Conservation (phyloP, 1,140 invertebrate genomes). For the Drosophila pseudoobscura region DNA sequence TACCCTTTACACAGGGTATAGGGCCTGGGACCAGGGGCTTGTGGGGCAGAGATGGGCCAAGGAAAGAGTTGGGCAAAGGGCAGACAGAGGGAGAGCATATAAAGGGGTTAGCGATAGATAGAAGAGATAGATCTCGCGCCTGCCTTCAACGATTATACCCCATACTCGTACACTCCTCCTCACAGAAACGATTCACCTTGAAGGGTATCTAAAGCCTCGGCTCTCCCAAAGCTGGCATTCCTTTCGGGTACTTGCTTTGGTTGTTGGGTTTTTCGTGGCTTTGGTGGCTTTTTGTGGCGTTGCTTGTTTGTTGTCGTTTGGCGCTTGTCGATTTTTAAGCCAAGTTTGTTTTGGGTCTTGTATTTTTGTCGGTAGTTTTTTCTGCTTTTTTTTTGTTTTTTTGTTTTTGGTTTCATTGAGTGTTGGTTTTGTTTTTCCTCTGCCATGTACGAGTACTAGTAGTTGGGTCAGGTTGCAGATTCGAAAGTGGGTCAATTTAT, state of each 20-base stretch:
- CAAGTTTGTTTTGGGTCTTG: slow-evolving; percentile 70
- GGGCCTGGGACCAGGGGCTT: too few species aligned
- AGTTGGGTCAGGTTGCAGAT: slow-evolving; percentile 82
- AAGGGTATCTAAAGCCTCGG: too few species aligned
- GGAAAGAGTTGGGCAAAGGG: too few species aligned
- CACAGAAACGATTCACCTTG: too few species aligned
- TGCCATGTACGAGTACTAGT: slow-evolving; percentile 44
- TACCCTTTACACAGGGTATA: too few species aligned
- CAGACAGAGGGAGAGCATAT: too few species aligned
- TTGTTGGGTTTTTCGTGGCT: slow-evolving; percentile 12
- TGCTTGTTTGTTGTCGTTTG: slow-evolving; percentile 65
- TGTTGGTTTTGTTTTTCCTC: slow-evolving; percentile 49
- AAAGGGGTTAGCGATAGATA: too few species aligned
- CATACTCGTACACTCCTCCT: too few species aligned
- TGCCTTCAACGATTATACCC: too few species aligned
- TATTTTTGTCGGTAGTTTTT: slow-evolving; percentile 20
- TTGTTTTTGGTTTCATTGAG: slow-evolving; percentile 8
- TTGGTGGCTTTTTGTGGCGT: not conserved
- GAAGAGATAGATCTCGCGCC: too few species aligned
- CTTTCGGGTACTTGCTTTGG: slow-evolving; percentile 24
- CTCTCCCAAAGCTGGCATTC: too few species aligned
- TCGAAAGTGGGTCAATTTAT: slow-evolving; percentile 81
- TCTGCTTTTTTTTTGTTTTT: slow-evolving; percentile 1
- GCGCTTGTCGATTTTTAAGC: slow-evolving; percentile 68
- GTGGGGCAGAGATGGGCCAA: too few species aligned